These are phyloP conservation scores for Lamellibrachia columna DNA, from an alignment of 2,888 invertebrate genomes.

Conservation along the genomic window DNA sequence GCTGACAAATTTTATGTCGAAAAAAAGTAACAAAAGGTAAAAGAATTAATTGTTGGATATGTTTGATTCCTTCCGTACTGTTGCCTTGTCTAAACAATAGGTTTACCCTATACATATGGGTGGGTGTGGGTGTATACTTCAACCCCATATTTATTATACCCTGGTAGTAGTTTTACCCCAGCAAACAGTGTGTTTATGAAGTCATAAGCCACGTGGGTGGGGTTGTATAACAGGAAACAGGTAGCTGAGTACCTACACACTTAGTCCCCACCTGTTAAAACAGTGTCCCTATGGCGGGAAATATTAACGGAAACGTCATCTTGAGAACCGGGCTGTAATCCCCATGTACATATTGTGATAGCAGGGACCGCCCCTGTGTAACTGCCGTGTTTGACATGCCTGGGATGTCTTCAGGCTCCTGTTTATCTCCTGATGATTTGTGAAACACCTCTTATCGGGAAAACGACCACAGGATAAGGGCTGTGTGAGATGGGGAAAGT, in stretches of 20 bases:
- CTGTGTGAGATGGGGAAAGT: background rate
- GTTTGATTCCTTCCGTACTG: no score
- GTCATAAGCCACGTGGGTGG: background rate
- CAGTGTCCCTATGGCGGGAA: background rate
- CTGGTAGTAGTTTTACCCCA: background rate
- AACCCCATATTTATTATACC: background rate
- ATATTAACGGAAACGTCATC: background rate
- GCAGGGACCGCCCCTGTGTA: background rate
- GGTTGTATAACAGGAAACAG: background rate
- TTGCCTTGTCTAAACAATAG: no score
- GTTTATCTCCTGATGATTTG: background rate
- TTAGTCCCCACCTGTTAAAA: background rate
- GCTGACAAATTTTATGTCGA: no score
- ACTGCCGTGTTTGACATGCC: background rate
- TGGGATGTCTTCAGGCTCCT: background rate
- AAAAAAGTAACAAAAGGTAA: no score
- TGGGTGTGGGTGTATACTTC: background rate
- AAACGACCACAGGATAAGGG: background rate
- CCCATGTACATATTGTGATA: background rate
- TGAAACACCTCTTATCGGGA: background rate
- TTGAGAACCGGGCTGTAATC: background rate
- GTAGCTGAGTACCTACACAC: background rate
- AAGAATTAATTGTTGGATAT: no score
- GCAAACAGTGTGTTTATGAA: background rate
- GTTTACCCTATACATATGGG: background rate